Conservation (phyloP, 2,888 invertebrate genomes). For the Cephus nigrinus region DNA sequence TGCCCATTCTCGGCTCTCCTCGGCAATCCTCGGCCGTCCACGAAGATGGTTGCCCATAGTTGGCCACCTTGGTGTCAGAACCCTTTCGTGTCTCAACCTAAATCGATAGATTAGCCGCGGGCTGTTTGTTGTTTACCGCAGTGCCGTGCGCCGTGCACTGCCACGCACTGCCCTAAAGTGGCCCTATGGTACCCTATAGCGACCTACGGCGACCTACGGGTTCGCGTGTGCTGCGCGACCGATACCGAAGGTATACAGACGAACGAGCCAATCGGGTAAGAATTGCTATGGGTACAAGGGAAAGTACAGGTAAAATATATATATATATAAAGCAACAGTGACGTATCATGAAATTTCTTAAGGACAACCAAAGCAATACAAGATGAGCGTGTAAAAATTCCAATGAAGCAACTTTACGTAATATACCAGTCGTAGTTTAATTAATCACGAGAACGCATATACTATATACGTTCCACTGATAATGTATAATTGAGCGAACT, state of each 20-base stretch:
- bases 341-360: too few relatives aligned
- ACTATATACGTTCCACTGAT: background rate
- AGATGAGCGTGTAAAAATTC: background rate
- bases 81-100: background rate
- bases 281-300: background rate
- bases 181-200: background rate
- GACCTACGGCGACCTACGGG: background rate
- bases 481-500: background rate
- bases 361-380: background rate
- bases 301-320: background rate
- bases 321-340: too few relatives aligned
- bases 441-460: background rate
- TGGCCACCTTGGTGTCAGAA: background rate
- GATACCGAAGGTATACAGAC: background rate
- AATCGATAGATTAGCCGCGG: background rate
- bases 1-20: background rate
- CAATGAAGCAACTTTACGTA: background rate
- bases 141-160: background rate
- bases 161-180: background rate
- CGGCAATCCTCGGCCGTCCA: constrained; percentile 1
- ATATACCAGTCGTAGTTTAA: background rate
- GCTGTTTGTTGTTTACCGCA: background rate
- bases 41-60: background rate
- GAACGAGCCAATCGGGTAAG: background rate
- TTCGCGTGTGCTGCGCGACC: background rate